Base-by-base conservation (phyloP, 2,888 invertebrate genomes). In the Lasioglossum calceatum region DNA sequence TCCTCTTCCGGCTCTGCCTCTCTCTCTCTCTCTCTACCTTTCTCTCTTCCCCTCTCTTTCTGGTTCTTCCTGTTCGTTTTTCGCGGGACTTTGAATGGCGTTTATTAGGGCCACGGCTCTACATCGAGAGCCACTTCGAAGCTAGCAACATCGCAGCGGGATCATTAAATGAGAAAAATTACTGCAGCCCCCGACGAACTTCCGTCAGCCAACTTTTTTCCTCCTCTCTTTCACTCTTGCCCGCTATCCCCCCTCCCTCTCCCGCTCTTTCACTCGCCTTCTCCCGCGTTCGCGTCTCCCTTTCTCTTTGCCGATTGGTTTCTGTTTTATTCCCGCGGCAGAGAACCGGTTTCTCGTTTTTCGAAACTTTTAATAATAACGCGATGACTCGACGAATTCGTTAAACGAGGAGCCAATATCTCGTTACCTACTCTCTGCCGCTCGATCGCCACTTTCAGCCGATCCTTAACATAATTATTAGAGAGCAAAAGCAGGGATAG, bases 141-240 rank as follows among this genome's bases (percentile, higher is more conserved):
- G 77, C 72, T 72, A 78, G 73, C 72, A 82, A 77, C 82, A 82
- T 82, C 72, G 77, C 78, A 70, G 61, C 61, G 64, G 61, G 82
- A 82, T 82, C 82, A 74, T 82, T 82, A 82, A 77, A 78, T 77
- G 58, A 78, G 77, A 78, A 78, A 82, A 80, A 80, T 80, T 75
- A 67, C 75, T 72, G 64, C 75, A 80, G 80, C 54, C 67, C 67
- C 58, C 79, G 39, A 16, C 72, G 61, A 80, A 80, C 75, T 80
- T 80, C 75, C 50, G 77, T 36, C 50, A 27, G 36, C 70, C 70
- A 78, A 78, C 77, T 78, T 78, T 78, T 67, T 32, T 74, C 61
- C 23, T n/a, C n/a, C 39, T 58, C 64, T 27, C 32, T 47, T 16
- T 14, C 14, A 4, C 50, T n/a, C 58, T n/a, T n/a, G 4, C n/a